These are phyloP conservation scores for Anisognathus igniventris DNA, from an alignment of 2,797 vertebrate species.

Conservation along the genomic window DNA sequence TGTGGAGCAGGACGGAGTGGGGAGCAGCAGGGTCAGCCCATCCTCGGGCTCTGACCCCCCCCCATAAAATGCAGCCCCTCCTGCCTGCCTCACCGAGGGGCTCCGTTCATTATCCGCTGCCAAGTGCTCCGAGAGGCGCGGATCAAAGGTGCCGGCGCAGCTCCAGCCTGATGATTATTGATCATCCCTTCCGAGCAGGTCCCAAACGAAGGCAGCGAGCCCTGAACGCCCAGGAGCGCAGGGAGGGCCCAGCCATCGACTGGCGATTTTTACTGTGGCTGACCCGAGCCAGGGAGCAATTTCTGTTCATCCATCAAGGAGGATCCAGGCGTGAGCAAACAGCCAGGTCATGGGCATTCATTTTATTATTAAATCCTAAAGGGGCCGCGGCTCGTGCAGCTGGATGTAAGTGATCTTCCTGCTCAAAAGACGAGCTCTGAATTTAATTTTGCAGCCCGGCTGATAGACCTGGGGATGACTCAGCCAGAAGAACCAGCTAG, in stretches of 20 bases:
- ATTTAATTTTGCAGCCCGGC: constrained; percentile 54
- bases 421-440: constrained; percentile 51
- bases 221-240: neutral
- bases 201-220: constrained; percentile 33
- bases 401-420: constrained; percentile 57
- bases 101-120: constrained; percentile 56
- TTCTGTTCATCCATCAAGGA: constrained; percentile 68
- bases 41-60: neutral
- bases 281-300: constrained; percentile 65
- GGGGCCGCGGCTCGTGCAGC: constrained; percentile 30
- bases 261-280: constrained; percentile 60
- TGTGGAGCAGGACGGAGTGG: neutral
- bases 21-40: neutral
- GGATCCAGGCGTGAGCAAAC: constrained; percentile 62
- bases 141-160: constrained; percentile 64
- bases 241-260: constrained; percentile 49
- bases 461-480: constrained; percentile 56
- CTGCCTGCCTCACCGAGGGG: constrained; percentile 45
- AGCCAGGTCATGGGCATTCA: constrained; percentile 62
- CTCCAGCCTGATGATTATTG: constrained; percentile 61
- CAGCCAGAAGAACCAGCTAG: constrained; percentile 41
- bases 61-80: constrained; percentile 9
- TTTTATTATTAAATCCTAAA: constrained; percentile 67
- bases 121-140: constrained; percentile 42
- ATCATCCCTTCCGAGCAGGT: constrained; percentile 47